These are phyloP conservation scores for Timema podura DNA, from an alignment of 2,888 invertebrate species.

Conservation along the genomic window DNA sequence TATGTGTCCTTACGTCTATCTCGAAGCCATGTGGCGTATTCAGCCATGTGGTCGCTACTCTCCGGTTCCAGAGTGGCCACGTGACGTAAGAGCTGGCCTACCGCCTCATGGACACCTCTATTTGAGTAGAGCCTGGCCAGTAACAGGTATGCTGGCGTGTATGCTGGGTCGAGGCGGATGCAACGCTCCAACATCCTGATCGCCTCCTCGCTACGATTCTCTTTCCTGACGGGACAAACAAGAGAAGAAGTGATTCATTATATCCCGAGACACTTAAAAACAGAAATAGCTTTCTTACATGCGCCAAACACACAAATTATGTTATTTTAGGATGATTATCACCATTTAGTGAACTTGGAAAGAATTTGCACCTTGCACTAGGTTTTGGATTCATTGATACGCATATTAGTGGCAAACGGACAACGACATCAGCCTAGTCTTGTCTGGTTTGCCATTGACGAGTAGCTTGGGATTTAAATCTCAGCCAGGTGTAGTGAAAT, in stretches of 20 bases:
- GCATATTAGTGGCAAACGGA: too few relatives aligned
- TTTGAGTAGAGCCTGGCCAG: slow-evolving; percentile 56
- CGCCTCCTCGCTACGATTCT: slow-evolving; percentile 61
- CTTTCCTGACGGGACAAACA: slow-evolving; percentile 47
- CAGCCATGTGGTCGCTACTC: slow-evolving; percentile 65
- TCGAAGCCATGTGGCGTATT: slow-evolving; percentile 68
- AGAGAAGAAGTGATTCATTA: slow-evolving; percentile 14
- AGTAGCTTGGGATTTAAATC: too few relatives aligned
- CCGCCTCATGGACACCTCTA: slow-evolving; percentile 44
- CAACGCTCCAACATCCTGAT: slow-evolving; percentile 65
- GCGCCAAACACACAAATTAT: too few relatives aligned
- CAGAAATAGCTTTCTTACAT: neutral
- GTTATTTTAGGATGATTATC: too few relatives aligned
- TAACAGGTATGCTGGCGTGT: slow-evolving; percentile 66
- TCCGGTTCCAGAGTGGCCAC: slow-evolving; percentile 62
- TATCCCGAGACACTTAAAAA: neutral
- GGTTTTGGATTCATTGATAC: too few relatives aligned
- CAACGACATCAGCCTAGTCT: too few relatives aligned
- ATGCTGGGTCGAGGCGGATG: slow-evolving; percentile 61
- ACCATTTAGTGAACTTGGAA: too few relatives aligned
- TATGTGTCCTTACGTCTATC: slow-evolving; percentile 53
- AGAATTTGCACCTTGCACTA: too few relatives aligned
- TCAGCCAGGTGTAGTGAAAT: too few relatives aligned
- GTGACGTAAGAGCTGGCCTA: slow-evolving; percentile 54
- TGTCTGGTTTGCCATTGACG: too few relatives aligned